Percentiles rank a stretch among this genome's conserved stretches.
Evolutionary conservation across 2,113 vertebrate genomes (phyloP).

Genomic region (Upupa epops): DNA sequence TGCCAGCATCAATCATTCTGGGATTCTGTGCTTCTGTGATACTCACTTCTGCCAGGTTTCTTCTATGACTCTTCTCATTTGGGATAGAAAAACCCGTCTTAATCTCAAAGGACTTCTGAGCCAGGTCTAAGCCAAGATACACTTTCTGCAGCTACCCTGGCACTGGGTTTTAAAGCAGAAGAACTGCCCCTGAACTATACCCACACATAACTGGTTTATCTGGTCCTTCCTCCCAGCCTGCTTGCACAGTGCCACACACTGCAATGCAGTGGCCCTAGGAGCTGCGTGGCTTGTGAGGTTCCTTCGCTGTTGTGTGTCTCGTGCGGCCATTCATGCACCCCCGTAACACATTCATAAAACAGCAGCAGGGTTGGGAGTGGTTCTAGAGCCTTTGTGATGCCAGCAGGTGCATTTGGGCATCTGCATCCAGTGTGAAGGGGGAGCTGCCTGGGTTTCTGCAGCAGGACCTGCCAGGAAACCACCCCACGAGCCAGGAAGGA

Average conservation of each 20-base stretch:
- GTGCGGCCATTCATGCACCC: background rate
- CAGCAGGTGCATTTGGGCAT: background rate
- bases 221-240: background rate
- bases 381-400: background rate
- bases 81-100: background rate
- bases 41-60: background rate
- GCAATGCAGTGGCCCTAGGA: background rate
- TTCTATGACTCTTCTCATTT: background rate
- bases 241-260: background rate
- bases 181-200: background rate
- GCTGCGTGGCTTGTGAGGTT: background rate
- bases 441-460: background rate
- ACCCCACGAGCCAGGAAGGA: background rate
- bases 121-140: background rate
- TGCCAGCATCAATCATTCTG: too few species aligned
- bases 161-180: background rate
- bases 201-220: background rate
- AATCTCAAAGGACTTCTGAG: background rate
- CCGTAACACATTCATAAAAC: background rate
- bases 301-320: background rate
- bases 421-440: background rate
- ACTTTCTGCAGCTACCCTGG: background rate
- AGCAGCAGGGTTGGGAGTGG: background rate
- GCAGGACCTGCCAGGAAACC: background rate
- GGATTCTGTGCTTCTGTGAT: too few species aligned